Base-by-base conservation (phyloP, 2,888 invertebrate species). In the Nysson spinosus region DNA sequence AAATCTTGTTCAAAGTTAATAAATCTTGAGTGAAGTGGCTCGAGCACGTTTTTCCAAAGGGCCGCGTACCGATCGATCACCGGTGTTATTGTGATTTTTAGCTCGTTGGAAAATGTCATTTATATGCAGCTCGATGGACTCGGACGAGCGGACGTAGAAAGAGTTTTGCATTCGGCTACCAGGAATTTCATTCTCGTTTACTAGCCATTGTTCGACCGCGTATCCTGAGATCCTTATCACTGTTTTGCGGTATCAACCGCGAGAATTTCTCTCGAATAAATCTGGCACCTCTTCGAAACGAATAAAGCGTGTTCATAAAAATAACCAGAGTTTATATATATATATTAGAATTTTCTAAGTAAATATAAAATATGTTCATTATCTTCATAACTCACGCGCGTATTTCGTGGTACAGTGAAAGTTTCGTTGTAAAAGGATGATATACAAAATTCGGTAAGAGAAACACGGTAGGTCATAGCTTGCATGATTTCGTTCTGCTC, bases 141-240 rank as follows among this genome's bases (percentile, higher is more conserved):
- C 39, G 28, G 20, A 35, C 30, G n/a, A 7, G 2, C 50, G 54
- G 30, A 43, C 60, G 42, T 35, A 58, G 66, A 63, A 58, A 52
- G 30, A 60, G 58, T 52, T 64, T 69, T 62, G 62, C 75, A 58
- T 57, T 61, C 62, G 56, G 39, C 55, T 62, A 66, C 69, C 57
- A 39, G 52, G 63, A 72, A 72, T 74, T 72, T 69, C 70, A 58
- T 75, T 71, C 61, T 68, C 72, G 65, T 69, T 76, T 60, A 58
- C 63, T 54, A 65, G 52, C 57, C 70, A 75, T 75, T 72, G 75
- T 74, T 72, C 70, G 47, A 2, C 20, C 20, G 20, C n/a, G 16
- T 37, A 30, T 30, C 19, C 30, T 3, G 30, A 16, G 19, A 44
- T 5, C 7, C 44, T n/a, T 14, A 0, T 20, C 39, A 5, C 2